Evolutionary conservation across 2,888 invertebrate genomes (phyloP).

Genomic region (Actias luna): DNA sequence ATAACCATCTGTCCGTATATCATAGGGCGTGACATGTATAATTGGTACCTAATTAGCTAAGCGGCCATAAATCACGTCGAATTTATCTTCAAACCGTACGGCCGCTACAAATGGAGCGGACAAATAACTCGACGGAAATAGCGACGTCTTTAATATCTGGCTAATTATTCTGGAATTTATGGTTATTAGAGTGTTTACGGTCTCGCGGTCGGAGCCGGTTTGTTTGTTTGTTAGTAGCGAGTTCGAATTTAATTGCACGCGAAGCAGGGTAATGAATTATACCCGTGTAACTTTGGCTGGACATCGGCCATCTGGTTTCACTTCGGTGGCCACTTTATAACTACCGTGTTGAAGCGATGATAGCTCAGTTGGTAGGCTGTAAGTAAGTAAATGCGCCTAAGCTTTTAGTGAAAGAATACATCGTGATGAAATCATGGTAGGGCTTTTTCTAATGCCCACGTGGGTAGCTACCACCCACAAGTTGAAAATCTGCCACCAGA

Average conservation of each 20-base stretch:
- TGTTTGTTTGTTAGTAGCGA: not conserved
- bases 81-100: slow-evolving; percentile 4
- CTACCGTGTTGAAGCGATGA: no score
- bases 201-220: not conserved
- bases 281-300: no score
- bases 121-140: not conserved
- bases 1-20: not conserved
- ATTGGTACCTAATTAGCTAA: not conserved
- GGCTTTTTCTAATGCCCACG: no score
- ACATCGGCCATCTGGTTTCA: no score
- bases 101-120: not conserved
- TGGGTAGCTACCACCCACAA: no score
- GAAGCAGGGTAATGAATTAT: no score
- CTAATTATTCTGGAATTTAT: slow-evolving; percentile 1
- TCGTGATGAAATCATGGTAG: no score
- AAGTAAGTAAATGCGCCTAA: no score
- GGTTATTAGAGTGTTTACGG: not conserved
- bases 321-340: no score
- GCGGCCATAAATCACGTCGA: not conserved
- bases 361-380: no score
- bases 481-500: no score
- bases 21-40: slow-evolving; percentile 3
- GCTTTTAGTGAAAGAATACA: no score
- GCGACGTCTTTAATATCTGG: not conserved
- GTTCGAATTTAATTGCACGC: not conserved